phyloP scores from a whole-genome alignment of 1,140 invertebrate species.

The Drosophila saltans region DNA sequence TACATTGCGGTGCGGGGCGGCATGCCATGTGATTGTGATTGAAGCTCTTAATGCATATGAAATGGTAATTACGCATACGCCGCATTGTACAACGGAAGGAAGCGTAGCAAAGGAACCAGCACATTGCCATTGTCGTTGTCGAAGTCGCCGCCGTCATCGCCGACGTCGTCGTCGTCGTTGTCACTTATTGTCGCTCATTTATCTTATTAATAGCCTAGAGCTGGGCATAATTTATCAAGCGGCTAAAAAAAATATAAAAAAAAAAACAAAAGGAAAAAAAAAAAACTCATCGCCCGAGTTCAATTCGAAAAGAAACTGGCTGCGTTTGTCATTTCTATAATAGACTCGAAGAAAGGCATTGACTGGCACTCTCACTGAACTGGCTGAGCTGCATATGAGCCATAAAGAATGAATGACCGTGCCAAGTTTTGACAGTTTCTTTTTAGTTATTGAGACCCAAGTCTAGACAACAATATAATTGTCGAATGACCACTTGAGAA shows the following conservation, averaged over 20 bases:
- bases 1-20: constrained; percentile 11
- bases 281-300: constrained; percentile 28
- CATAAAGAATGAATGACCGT: constrained; percentile 33
- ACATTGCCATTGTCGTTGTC: constrained; percentile 35
- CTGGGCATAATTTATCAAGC: constrained; percentile 65
- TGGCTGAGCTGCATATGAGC: constrained; percentile 19
- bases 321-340: constrained; percentile 78
- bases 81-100: constrained; percentile 64
- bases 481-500: constrained; percentile 42
- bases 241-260: constrained; percentile 43
- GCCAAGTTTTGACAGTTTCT: constrained; percentile 62
- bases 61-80: constrained; percentile 80
- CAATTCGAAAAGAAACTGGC: constrained; percentile 38
- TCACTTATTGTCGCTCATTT: constrained; percentile 76
- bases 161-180: constrained; percentile 36
- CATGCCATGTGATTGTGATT: constrained; percentile 40
- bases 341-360: constrained; percentile 52
- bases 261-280: constrained; percentile 37
- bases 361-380: constrained; percentile 24
- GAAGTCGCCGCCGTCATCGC: background rate
- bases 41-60: constrained; percentile 78
- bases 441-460: constrained; percentile 16
- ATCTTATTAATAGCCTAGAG: constrained; percentile 72
- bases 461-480: constrained; percentile 73
- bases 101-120: constrained; percentile 46